Base-by-base conservation (phyloP, 2,113 vertebrate genomes). In the Bubo scandiacus region DNA sequence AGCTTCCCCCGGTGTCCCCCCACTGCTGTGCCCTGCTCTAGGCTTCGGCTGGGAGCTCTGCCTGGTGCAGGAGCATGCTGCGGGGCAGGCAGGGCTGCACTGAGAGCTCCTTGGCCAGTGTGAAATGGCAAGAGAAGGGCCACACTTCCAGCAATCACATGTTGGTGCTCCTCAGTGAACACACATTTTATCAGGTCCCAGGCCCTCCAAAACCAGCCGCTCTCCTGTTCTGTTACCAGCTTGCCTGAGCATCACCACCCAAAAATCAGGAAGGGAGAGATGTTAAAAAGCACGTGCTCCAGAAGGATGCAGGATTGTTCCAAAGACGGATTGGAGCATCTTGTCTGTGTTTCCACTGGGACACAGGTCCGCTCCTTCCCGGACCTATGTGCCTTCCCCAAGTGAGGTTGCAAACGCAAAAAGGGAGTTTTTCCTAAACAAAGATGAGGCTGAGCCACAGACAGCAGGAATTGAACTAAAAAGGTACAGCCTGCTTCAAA, bases 131-230 rank as follows among this genome's bases (percentile, higher is more conserved):
- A 63, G 22, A 84, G 49, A 57, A 43, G 57, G 30, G 29, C 32
- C 45, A 4, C 0, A 0, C 52, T 90, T 17, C 15, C 90, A 79
- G 42, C 30, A 43, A 34, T 23, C 2, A 0, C 18, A 1, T 26
- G 12, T 29, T 68, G 61, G 36, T 0, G 2, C 11, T 89, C 8
- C 73, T 40, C 18, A 18, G 1, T 9, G 12, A 43, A 52, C 23
- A 34, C 18, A 15, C 1, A 0, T 66, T 81, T 16, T 51, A 14
- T 34, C 8, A 1, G 19, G 45, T 54, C 34, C 36, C 45, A 12
- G 36, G 14, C 9, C 25, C 42, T 59, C 49, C 15, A 2, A 77
- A 82, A 38, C 15, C 63, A 65, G 49, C 40, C 2, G 0, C 26
- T 5, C 9, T 61, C 45, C 75, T 51, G 38, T 52, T 72, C 58